Evolutionary conservation across 2,113 vertebrate genomes (phyloP).

Genomic region (Pelvicachromis taeniatus): DNA sequence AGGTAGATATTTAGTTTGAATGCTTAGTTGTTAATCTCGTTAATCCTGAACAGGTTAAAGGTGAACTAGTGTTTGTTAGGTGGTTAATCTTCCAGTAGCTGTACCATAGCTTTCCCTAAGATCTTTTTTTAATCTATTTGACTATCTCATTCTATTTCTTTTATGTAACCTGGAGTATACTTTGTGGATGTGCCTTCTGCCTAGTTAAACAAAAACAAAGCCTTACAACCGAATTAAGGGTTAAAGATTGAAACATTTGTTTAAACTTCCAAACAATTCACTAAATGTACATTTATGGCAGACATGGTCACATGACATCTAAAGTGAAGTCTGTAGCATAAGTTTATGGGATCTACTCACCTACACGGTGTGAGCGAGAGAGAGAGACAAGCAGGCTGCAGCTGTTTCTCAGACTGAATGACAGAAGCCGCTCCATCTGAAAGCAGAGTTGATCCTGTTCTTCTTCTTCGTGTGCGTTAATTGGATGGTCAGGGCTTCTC

Average conservation of each 20-base stretch:
- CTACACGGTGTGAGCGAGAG: not conserved
- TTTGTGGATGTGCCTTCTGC: rapidly evolving
- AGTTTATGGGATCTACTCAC: not conserved
- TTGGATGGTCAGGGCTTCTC: slow-evolving; percentile 34
- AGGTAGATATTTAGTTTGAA: not conserved
- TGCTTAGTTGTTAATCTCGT: not conserved
- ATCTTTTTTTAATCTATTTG: not conserved
- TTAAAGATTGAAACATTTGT: not conserved
- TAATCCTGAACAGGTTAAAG: not conserved
- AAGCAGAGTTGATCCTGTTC: not conserved
- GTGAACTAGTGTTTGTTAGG: not conserved
- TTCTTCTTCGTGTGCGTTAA: slow-evolving; percentile 2
- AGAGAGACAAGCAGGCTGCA: not conserved
- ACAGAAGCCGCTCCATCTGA: not conserved
- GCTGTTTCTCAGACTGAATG: not conserved
- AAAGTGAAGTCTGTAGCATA: not conserved
- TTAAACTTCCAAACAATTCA: not conserved
- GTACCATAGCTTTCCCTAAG: not conserved
- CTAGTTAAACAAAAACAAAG: not conserved
- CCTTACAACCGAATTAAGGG: not conserved
- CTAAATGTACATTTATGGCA: not conserved
- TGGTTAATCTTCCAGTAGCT: not conserved
- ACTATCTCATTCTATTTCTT: not conserved
- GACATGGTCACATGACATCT: not conserved
- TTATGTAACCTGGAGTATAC: not conserved